These are phyloP conservation scores for Muscidifurax raptorellus DNA, from an alignment of 1,140 invertebrate genomes.

Conservation along the genomic window DNA sequence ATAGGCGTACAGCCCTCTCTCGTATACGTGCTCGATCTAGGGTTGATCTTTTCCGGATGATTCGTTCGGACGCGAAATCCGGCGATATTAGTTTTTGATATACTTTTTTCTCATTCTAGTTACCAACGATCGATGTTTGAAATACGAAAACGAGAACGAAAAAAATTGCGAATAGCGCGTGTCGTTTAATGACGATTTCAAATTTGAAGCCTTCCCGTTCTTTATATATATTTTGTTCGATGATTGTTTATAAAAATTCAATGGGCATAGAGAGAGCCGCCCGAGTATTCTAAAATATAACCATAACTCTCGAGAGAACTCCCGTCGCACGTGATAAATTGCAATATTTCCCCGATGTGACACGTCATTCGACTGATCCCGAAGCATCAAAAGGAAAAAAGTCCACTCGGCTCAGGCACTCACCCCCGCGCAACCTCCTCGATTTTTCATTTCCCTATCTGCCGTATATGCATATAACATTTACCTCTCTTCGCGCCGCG, in stretches of 20 bases:
- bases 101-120: neutral
- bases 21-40: neutral
- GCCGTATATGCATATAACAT: neutral
- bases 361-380: conserved; percentile 1
- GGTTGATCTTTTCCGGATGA: conserved; percentile 16
- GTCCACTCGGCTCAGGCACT: neutral
- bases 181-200: neutral
- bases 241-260: no score
- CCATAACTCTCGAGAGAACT: neutral
- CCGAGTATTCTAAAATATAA: no score
- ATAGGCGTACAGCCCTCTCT: conserved; percentile 52
- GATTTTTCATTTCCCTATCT: conserved; percentile 7
- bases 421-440: neutral
- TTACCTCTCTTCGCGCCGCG: neutral
- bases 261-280: no score
- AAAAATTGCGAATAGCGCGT: neutral
- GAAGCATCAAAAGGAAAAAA: neutral
- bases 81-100: conserved; percentile 11
- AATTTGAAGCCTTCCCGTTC: no score
- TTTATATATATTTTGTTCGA: no score
- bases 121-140: neutral
- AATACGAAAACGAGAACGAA: neutral
- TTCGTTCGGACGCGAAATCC: neutral
- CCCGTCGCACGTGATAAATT: neutral
- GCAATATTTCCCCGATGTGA: neutral